Evolutionary conservation across 2,888 invertebrate species (phyloP).

Genomic region (Candidula unifasciata): DNA sequence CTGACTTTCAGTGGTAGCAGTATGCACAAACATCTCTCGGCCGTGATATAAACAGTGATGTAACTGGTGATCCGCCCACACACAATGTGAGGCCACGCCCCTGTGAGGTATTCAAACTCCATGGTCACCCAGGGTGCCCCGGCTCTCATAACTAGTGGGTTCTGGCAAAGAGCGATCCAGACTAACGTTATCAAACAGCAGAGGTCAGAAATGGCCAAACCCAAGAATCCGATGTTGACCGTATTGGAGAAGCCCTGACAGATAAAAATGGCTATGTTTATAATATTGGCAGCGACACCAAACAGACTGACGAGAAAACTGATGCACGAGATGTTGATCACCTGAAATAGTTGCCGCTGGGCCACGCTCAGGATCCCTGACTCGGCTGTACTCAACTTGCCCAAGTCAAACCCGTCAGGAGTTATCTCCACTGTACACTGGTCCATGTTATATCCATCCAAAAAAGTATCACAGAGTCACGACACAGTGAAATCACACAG

Average conservation of each 20-base stretch:
- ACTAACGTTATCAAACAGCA: background rate
- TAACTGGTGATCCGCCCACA: background rate
- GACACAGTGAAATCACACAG: too few relatives aligned
- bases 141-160: background rate
- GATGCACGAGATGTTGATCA: background rate
- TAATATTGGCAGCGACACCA: constrained; percentile 11
- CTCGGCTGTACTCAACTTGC: too few relatives aligned
- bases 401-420: too few relatives aligned
- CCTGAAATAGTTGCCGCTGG: background rate
- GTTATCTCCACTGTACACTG: too few relatives aligned
- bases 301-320: background rate
- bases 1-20: constrained; percentile 5
- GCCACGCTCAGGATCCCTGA: too few relatives aligned
- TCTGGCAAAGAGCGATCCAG: background rate
- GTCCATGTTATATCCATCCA: too few relatives aligned
- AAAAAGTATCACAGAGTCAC: too few relatives aligned
- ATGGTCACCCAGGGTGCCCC: background rate
- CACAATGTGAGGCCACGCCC: background rate
- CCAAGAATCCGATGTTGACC: background rate
- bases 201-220: constrained; percentile 5
- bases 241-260: background rate
- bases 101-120: constrained; percentile 9
- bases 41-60: background rate
- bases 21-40: constrained; percentile 28
- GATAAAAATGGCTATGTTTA: background rate